Base-by-base conservation (phyloP, 1,140 invertebrate species). In the Melanaphis sacchari region DNA sequence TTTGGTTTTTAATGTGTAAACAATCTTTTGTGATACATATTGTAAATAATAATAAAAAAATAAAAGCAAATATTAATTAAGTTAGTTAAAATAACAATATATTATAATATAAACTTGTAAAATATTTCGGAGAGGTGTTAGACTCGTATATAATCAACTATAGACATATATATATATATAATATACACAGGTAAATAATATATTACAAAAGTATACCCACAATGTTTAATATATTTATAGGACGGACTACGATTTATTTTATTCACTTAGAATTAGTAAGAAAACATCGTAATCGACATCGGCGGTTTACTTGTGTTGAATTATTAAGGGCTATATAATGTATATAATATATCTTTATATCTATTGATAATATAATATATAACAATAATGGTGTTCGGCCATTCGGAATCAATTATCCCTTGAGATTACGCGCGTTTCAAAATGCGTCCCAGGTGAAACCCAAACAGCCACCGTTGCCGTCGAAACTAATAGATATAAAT, bases 401-500 rank as follows among this genome's bases (percentile, higher is more conserved):
- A 76, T 76, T 76, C 15, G 59, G 59, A n/a, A 76, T 76, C 59
- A 76, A 76, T 76, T 76, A 76, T 76, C 59, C 59, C 31, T 76
- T n/a, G 59, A 76, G 59, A 76, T 76, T 76, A 76, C 59, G 59
- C 31, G 59, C 59, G 59, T 76, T 76, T 7, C 59, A 76, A 76
- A 76, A 76, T 7, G n/a, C 59, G 59, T 76, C 59, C 59, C 59
- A 76, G 59, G 59, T 76, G 59, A 76, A 88, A 88, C 24, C n/a
- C 41, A 8, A 26, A 85, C 82, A 4, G 26, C 31, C 41, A 43
- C 31, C 2, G 84, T n/a, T n/a, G n/a, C 40, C 15, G n/a, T 41
- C 41, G 46, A 52, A n/a, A 89, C 87, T 89, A 89, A 89, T 89
- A 52, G 87, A 89, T 52, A 89, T 89, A 52, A 52, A 89, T 52